A percentile compares a stretch with the other conserved stretches of the same genome.
phyloP scores from a whole-genome alignment of 2,797 vertebrate species.

The Parauchenoglanis punctatus region DNA sequence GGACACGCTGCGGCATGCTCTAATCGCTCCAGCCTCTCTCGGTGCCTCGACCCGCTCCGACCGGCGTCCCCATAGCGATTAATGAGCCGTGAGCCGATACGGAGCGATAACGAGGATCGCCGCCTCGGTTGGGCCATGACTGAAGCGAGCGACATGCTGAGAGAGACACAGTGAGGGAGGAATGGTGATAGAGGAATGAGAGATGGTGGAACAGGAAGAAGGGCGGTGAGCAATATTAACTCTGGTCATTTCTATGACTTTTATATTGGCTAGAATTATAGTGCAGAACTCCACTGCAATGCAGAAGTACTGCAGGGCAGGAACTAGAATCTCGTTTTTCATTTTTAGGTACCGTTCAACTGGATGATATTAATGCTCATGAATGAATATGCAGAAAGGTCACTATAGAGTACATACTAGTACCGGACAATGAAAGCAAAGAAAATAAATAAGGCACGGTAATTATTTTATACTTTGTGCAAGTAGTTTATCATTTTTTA shows the following conservation, averaged over 20 bases:
- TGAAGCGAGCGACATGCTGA: slow-evolving; percentile 45
- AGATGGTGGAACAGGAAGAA: background rate
- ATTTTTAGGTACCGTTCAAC: background rate
- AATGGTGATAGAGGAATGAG: slow-evolving; percentile 19
- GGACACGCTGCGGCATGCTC: slow-evolving; percentile 15
- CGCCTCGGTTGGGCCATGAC: slow-evolving; percentile 21
- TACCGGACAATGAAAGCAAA: background rate
- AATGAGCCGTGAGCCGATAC: slow-evolving; percentile 51
- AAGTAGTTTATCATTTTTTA: background rate
- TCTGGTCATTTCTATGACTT: slow-evolving; percentile 10
- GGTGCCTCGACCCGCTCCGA: slow-evolving; percentile 49
- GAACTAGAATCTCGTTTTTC: background rate
- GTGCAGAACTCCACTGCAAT: background rate
- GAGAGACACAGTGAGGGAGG: slow-evolving; percentile 32
- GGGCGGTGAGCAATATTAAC: slow-evolving; percentile 9
- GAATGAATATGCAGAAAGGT: background rate
- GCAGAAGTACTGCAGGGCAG: too few species aligned
- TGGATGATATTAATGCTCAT: background rate
- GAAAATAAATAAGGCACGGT: background rate
- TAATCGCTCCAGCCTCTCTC: slow-evolving; percentile 39
- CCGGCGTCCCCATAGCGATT: slow-evolving; percentile 71
- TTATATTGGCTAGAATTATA: slow-evolving; percentile 8
- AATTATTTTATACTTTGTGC: background rate
- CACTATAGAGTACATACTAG: background rate
- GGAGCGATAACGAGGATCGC: slow-evolving; percentile 45